A percentile compares a stretch with the other conserved stretches of the same genome.
phyloP scores from a whole-genome alignment of 1,140 invertebrate species.

The Zaprionus lachaisei region DNA sequence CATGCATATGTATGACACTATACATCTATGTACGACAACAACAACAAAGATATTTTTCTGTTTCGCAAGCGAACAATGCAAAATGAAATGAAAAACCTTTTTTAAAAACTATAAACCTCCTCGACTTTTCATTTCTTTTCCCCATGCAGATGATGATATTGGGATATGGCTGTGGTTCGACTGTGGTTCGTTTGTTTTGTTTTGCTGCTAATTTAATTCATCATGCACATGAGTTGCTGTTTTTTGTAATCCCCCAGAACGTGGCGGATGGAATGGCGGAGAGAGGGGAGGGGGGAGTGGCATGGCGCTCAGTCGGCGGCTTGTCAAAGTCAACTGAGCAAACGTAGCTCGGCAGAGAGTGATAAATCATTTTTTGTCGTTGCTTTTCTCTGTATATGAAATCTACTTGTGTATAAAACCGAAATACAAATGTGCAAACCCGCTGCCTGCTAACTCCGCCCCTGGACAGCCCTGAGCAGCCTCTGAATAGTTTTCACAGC shows the following conservation, averaged over 20 bases:
- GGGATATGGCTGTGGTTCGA: neutral
- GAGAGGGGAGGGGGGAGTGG: neutral
- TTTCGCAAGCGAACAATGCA: constrained; percentile 80
- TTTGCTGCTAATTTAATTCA: constrained; percentile 78
- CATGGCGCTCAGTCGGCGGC: constrained; percentile 44
- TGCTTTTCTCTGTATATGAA: constrained; percentile 23
- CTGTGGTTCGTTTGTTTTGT: constrained; percentile 30
- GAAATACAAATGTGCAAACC: constrained; percentile 65
- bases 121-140: constrained; percentile 26
- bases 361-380: constrained; percentile 76
- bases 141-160: neutral
- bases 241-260: constrained; percentile 71
- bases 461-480: constrained; percentile 8
- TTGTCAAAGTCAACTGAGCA: constrained; percentile 74
- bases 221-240: constrained; percentile 81
- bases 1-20: constrained; percentile 48
- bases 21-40: constrained; percentile 66
- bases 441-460: constrained; percentile 9
- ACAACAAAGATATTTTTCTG: constrained; percentile 79
- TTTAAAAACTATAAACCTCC: constrained; percentile 66
- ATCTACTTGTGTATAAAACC: constrained; percentile 37
- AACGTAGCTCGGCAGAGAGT: constrained; percentile 57
- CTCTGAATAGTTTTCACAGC: constrained; percentile 34
- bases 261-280: neutral
- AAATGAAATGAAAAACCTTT: constrained; percentile 79